Conservation (phyloP, 2,888 invertebrate species). For the Drosophila sordidapex region DNA sequence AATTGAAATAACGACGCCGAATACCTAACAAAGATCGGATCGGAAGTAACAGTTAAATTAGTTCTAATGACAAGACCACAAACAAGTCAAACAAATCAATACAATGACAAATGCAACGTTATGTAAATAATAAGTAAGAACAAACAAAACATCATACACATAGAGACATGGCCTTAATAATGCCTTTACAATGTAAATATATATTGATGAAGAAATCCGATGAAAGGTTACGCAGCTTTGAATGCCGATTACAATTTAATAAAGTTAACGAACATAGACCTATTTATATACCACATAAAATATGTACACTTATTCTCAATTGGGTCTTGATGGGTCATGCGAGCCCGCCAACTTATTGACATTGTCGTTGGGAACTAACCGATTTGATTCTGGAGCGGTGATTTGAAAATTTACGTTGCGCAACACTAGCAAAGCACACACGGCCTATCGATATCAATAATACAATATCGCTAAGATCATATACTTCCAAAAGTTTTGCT, state of each 20-base stretch:
- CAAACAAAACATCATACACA: slow-evolving; percentile 38
- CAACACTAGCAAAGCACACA: slow-evolving; percentile 24
- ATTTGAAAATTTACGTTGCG: slow-evolving; percentile 14
- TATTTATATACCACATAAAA: slow-evolving; percentile 40
- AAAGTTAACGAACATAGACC: slow-evolving; percentile 44
- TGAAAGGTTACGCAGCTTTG: slow-evolving; percentile 28
- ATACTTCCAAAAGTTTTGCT: neutral
- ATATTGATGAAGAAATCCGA: slow-evolving; percentile 18
- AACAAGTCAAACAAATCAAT: slow-evolving; percentile 60
- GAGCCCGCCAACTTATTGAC: slow-evolving; percentile 11
- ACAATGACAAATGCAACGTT: slow-evolving; percentile 50
- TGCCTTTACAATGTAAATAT: slow-evolving; percentile 66
- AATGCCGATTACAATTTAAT: slow-evolving; percentile 51
- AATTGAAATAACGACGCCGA: slow-evolving; percentile 19
- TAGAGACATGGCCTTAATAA: slow-evolving; percentile 53
- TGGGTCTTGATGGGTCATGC: neutral
- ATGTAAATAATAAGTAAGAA: slow-evolving; percentile 46
- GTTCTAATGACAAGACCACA: slow-evolving; percentile 61
- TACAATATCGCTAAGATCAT: neutral
- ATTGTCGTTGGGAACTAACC: slow-evolving; percentile 33
- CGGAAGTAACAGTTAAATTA: slow-evolving; percentile 62
- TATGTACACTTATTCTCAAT: neutral
- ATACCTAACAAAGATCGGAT: slow-evolving; percentile 20
- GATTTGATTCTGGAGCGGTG: slow-evolving; percentile 15
- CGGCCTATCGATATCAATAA: slow-evolving; percentile 20